These are phyloP conservation scores for Drosophila merina DNA, from an alignment of 2,888 invertebrate species.

Conservation along the genomic window DNA sequence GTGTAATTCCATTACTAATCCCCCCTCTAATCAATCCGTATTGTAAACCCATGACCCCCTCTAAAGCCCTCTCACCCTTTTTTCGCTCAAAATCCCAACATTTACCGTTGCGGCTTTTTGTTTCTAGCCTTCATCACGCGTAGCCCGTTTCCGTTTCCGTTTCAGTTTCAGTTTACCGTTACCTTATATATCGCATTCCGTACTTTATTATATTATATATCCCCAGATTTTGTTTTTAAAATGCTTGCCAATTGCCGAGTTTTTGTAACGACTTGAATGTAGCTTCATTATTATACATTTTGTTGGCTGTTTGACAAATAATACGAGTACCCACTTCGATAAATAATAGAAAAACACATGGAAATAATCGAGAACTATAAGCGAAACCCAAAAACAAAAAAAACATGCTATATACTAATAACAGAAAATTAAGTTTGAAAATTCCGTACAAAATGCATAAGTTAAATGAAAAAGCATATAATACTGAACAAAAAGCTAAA, in stretches of 20 bases:
- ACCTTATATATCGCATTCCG: slow-evolving; percentile 12
- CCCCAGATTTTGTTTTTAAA: slow-evolving; percentile 30
- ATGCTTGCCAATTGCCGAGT: slow-evolving; percentile 65
- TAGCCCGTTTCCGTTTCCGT: slow-evolving; percentile 11
- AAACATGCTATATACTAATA: slow-evolving; percentile 63
- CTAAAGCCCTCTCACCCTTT: background rate
- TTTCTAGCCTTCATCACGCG: slow-evolving; percentile 24
- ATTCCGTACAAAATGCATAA: slow-evolving; percentile 78
- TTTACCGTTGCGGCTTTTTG: slow-evolving; percentile 19
- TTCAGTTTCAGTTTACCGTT: background rate
- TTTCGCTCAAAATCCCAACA: slow-evolving; percentile 9
- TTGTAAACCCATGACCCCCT: slow-evolving; percentile 1
- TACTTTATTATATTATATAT: slow-evolving; percentile 6
- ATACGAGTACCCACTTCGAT: slow-evolving; percentile 55
- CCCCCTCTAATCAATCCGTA: background rate
- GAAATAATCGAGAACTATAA: slow-evolving; percentile 51
- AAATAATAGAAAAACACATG: slow-evolving; percentile 44
- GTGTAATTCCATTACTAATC: slow-evolving; percentile 1
- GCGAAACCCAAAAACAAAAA: slow-evolving; percentile 30
- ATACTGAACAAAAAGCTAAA: slow-evolving; percentile 39
- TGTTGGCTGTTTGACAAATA: slow-evolving; percentile 80
- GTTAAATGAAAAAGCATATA: slow-evolving; percentile 48
- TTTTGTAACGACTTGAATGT: slow-evolving; percentile 59
- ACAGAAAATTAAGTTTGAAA: slow-evolving; percentile 83
- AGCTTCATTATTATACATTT: slow-evolving; percentile 74